Evolutionary conservation across 2,797 vertebrate species (phyloP), one percentile per base, ranked within the genome.

Genomic region (Mus minutoides): DNA sequence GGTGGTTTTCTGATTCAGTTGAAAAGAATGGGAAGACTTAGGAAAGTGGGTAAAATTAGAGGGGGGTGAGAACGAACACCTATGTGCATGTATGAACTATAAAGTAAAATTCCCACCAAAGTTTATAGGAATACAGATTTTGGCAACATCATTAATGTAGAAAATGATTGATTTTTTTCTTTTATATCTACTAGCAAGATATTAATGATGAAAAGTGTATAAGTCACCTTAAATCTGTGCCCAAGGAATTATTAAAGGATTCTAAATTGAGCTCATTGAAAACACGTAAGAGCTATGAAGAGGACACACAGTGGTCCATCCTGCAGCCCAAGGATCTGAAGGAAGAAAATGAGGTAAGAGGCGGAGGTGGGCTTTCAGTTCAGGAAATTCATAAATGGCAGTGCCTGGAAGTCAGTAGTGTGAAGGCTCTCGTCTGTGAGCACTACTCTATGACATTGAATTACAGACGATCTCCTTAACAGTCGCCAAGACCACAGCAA

Each of bases 261-360:
- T 95, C 94, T 67, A 91, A 96, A 71, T 82, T 96, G 43, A 64
- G 2, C 69, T 93, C 86, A 75, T 69, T 87, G 92, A 91, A 97
- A 94, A 88, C 69, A 46, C 91, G 67, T 40, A 97, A 97, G 60
- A 95, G 26, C 60, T 90, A 3, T 93, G 89, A 96, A 80, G 90
- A 94, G 49, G 86, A 83, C 29, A 56, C 83, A 62, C 34, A 95
- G 78, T 96, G 94, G 86, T 40, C 78, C 43, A 26, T 80, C 26
- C 67, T 83, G n/a, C 60, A 94, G 80, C 87, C 89, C 22, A 93
- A 93, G 82, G 56, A 93, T 60, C 56, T 76, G 43, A 95, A 92
- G 80, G 90, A 95, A 92, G 96, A 97, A 85, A 95, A 64, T 76
- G 96, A 98, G 96, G 95, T 97, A 96, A 58, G 92, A 84, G 40